A percentile compares a stretch with the other conserved stretches of the same genome.
These are phyloP conservation scores for Amorpha juglandis DNA, from an alignment of 2,888 invertebrate genomes.

Conservation along the genomic window DNA sequence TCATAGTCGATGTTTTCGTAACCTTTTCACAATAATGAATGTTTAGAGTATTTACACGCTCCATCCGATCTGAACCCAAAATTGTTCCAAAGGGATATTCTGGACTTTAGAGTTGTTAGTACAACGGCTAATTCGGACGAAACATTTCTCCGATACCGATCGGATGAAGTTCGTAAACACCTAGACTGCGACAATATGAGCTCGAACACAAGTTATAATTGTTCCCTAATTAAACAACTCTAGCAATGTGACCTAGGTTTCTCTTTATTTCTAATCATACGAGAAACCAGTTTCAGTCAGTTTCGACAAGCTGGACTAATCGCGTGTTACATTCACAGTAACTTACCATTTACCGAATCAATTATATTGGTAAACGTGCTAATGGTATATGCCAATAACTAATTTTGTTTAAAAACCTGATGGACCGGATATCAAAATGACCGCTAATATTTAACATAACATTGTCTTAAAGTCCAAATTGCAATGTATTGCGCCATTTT, in stretches of 20 bases:
- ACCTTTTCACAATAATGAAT: too few relatives aligned
- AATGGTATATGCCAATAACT: slow-evolving; percentile 15
- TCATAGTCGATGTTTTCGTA: too few relatives aligned
- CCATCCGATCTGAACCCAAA: too few relatives aligned
- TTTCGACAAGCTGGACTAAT: slow-evolving; percentile 6
- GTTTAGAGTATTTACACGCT: too few relatives aligned
- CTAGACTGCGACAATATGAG: too few relatives aligned
- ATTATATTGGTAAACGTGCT: slow-evolving; percentile 15
- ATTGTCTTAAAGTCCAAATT: not conserved
- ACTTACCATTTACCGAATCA: slow-evolving; percentile 9
- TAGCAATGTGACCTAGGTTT: not conserved
- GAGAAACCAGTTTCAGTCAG: slow-evolving; percentile 11
- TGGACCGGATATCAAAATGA: not conserved
- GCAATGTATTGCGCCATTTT: slow-evolving; percentile 18
- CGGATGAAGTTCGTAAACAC: not conserved
- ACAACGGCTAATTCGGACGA: too few relatives aligned
- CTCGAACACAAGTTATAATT: not conserved
- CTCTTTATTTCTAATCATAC: slow-evolving; percentile 4
- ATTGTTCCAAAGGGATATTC: too few relatives aligned
- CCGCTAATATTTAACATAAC: not conserved
- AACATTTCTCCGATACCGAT: too few relatives aligned
- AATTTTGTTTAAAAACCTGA: slow-evolving; percentile 19
- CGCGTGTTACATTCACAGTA: slow-evolving; percentile 19
- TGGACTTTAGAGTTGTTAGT: too few relatives aligned
- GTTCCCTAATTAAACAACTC: slow-evolving; percentile 3